phyloP scores from a whole-genome alignment of 2,113 vertebrate genomes.

The Bambusicola thoracicus region DNA sequence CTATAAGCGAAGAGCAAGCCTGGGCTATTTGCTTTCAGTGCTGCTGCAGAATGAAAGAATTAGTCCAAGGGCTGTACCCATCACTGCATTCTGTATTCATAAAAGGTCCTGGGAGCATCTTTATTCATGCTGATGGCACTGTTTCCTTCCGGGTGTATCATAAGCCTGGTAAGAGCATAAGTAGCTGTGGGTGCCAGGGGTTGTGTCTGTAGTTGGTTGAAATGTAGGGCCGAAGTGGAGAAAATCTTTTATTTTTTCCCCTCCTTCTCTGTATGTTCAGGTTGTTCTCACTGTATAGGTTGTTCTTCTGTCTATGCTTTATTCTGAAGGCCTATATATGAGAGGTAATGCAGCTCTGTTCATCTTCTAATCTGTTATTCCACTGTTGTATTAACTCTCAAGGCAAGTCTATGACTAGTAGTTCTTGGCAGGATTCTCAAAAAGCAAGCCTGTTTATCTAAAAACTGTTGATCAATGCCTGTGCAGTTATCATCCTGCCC shows the following conservation, averaged over 20 bases:
- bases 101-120: constrained; percentile 48
- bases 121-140: constrained; percentile 64
- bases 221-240: background rate
- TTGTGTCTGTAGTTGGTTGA: background rate
- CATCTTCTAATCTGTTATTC: background rate
- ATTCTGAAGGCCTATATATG: background rate
- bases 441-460: background rate
- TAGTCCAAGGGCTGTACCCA: background rate
- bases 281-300: background rate
- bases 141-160: constrained; percentile 53
- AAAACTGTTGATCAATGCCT: background rate
- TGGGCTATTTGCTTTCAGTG: constrained; percentile 76
- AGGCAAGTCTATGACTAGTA: background rate
- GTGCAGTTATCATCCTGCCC: background rate
- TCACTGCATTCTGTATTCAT: background rate
- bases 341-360: background rate
- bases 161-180: constrained; percentile 48
- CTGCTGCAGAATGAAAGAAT: constrained; percentile 40
- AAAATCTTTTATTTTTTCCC: background rate
- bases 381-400: background rate
- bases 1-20: constrained; percentile 74
- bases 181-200: background rate
- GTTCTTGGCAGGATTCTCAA: background rate
- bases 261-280: background rate
- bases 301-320: background rate